phyloP scores from a whole-genome alignment of 2,797 vertebrate genomes.

The Threskiornis aethiopicus region DNA sequence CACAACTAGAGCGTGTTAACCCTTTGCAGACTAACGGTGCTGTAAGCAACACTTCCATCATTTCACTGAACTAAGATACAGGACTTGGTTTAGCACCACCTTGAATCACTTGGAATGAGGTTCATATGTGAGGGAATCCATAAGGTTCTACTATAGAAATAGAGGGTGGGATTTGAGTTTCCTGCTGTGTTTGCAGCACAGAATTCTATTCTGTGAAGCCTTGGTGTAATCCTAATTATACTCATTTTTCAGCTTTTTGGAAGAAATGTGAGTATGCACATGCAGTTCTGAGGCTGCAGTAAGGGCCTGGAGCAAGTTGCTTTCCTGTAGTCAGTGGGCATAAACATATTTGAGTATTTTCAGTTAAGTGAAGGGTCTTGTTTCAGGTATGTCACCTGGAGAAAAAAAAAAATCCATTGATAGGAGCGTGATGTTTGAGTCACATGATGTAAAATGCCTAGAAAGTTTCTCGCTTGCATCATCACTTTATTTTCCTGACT shows the following conservation, averaged over 20 bases:
- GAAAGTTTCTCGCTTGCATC: background rate
- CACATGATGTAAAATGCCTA: background rate
- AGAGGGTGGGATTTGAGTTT: background rate
- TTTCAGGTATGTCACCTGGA: background rate
- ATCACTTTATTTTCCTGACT: background rate
- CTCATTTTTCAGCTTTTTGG: background rate
- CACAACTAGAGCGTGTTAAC: background rate
- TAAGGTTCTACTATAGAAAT: background rate
- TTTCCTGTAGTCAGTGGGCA: background rate
- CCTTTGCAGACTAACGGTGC: background rate
- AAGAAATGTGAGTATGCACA: background rate
- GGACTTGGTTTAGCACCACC: background rate
- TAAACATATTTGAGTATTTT: background rate
- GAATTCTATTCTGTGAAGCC: background rate
- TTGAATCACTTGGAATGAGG: background rate
- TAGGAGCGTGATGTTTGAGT: background rate
- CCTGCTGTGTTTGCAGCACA: accelerated
- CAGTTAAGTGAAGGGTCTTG: background rate
- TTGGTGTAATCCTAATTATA: background rate
- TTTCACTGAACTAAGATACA: background rate
- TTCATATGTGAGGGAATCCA: background rate
- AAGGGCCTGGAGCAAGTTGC: background rate
- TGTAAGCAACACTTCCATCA: background rate
- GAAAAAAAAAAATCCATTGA: background rate
- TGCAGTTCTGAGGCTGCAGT: background rate